A percentile compares a stretch with the other conserved stretches of the same genome.
phyloP scores from a whole-genome alignment of 2,888 invertebrate genomes.

The Entomobrya multifasciata region DNA sequence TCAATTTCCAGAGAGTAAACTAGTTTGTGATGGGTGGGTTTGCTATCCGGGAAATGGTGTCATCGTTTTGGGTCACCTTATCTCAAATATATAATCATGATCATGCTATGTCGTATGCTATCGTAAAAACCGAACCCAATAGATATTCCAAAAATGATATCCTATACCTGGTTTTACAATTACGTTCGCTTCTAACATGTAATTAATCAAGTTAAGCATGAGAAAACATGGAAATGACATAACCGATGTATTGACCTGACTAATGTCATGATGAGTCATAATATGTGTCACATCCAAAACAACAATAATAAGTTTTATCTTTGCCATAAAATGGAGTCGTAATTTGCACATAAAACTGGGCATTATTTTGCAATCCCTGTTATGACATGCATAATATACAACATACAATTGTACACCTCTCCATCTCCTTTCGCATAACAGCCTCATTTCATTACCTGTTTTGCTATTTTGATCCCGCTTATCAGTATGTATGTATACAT shows the following conservation, averaged over 20 bases:
- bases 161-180: no score
- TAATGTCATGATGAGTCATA: no score
- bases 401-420: no score
- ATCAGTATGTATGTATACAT: background rate
- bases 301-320: no score
- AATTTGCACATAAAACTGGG: no score
- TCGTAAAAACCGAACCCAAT: background rate
- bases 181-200: no score
- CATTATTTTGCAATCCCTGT: no score
- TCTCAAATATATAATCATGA: conserved; percentile 46
- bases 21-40: background rate
- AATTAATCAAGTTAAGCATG: background rate
- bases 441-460: no score
- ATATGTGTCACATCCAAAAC: no score
- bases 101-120: background rate
- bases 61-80: conserved; percentile 41
- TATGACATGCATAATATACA: no score
- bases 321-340: no score
- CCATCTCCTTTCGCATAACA: no score
- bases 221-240: conserved; percentile 10
- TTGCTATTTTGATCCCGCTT: background rate
- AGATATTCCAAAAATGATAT: background rate
- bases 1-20: conserved; percentile 17
- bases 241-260: background rate
- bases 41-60: conserved; percentile 41